These are phyloP conservation scores for Apteryx mantelli DNA, from an alignment of 2,113 vertebrate genomes.

Conservation along the genomic window DNA sequence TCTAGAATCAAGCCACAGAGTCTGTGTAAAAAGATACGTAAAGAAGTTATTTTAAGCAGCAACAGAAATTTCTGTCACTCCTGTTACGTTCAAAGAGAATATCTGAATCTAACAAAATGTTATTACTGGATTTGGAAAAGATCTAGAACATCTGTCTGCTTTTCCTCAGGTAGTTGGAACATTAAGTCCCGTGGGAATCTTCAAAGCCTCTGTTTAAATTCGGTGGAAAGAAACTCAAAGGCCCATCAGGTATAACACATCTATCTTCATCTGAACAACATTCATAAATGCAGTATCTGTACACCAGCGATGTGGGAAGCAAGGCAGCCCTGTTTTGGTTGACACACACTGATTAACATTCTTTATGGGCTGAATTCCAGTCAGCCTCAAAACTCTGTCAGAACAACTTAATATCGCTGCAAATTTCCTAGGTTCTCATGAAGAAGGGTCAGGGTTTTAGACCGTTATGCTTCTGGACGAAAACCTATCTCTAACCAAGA, in stretches of 20 bases:
- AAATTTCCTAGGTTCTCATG: background rate
- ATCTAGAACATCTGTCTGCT: background rate
- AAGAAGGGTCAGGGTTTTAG: background rate
- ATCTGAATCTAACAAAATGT: background rate
- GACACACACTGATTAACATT: background rate
- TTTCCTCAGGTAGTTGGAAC: background rate
- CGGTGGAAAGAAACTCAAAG: background rate
- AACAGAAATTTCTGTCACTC: background rate
- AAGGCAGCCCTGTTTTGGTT: background rate
- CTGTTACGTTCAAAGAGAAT: fast-evolving
- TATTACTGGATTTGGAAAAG: background rate
- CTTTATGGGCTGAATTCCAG: background rate
- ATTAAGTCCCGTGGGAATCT: background rate
- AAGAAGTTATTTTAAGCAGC: background rate
- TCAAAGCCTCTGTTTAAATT: background rate
- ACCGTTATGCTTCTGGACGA: background rate
- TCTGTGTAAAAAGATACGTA: background rate
- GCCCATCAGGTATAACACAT: fast-evolving
- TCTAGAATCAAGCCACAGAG: background rate
- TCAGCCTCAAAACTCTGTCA: background rate
- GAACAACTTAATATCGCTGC: background rate
- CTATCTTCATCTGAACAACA: background rate
- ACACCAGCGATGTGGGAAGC: background rate
- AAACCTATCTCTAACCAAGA: background rate
- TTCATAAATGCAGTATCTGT: background rate